A percentile compares a stretch with the other conserved stretches of the same genome.
Conservation (phyloP, 2,797 vertebrate species). For the Momotus momota region DNA sequence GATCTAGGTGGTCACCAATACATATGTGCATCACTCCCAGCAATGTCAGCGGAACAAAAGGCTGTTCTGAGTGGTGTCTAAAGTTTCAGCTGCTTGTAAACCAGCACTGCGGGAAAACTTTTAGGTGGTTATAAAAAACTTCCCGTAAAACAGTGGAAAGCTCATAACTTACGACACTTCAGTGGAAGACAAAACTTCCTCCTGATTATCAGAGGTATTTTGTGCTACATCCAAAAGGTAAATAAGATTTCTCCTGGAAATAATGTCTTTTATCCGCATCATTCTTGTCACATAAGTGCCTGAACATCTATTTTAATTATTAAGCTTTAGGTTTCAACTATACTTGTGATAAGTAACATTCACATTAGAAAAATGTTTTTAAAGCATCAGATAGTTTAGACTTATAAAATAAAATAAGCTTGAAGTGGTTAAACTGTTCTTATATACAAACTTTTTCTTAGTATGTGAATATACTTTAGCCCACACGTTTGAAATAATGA, state of each 20-base stretch:
- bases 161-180: constrained; percentile 14
- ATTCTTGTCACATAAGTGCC: neutral
- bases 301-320: neutral
- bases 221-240: neutral
- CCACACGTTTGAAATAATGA: neutral
- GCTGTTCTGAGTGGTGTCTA: neutral
- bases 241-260: neutral
- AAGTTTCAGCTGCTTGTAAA: constrained; percentile 44
- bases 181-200: constrained; percentile 2
- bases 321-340: constrained; percentile 21
- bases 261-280: neutral
- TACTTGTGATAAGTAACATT: neutral
- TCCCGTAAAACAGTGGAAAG: neutral
- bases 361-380: constrained; percentile 27
- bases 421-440: neutral
- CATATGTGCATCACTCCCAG: neutral
- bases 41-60: neutral
- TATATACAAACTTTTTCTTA: neutral
- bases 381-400: constrained; percentile 6
- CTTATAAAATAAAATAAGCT: constrained; percentile 8
- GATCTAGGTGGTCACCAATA: neutral
- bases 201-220: constrained; percentile 1
- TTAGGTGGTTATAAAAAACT: neutral
- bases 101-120: constrained; percentile 34
- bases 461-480: neutral